phyloP scores from a whole-genome alignment of 2,888 invertebrate species.

The Ochlodes sylvanus region DNA sequence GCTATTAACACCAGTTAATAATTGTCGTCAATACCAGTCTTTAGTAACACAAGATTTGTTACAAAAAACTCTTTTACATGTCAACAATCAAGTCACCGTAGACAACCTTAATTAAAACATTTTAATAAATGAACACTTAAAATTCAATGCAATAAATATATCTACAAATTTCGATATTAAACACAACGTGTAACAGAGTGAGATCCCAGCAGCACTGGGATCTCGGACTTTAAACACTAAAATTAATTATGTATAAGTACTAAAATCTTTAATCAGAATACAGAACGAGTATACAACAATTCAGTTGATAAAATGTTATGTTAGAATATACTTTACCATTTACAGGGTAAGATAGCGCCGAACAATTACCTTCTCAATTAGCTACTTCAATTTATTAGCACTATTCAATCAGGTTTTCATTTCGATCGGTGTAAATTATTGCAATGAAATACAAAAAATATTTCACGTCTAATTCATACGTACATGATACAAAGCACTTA shows the following conservation, averaged over 20 bases:
- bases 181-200: not conserved
- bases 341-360: not conserved
- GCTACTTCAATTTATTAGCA: not conserved
- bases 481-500: too few species aligned
- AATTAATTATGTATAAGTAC: not conserved
- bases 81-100: too few species aligned
- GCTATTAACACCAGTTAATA: too few species aligned
- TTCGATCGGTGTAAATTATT: not conserved
- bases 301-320: not conserved
- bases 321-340: not conserved
- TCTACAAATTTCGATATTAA: not conserved
- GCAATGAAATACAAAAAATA: too few species aligned
- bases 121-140: not conserved
- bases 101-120: slow-evolving; percentile 2
- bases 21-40: not conserved
- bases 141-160: slow-evolving; percentile 6
- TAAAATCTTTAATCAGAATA: not conserved
- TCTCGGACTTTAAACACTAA: too few species aligned
- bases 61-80: too few species aligned
- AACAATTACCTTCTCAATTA: too few species aligned
- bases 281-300: not conserved
- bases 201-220: too few species aligned
- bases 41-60: too few species aligned
- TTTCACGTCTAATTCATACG: too few species aligned
- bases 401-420: not conserved